Base-by-base conservation (phyloP, 2,113 vertebrate genomes). In the Sialia sialis region DNA sequence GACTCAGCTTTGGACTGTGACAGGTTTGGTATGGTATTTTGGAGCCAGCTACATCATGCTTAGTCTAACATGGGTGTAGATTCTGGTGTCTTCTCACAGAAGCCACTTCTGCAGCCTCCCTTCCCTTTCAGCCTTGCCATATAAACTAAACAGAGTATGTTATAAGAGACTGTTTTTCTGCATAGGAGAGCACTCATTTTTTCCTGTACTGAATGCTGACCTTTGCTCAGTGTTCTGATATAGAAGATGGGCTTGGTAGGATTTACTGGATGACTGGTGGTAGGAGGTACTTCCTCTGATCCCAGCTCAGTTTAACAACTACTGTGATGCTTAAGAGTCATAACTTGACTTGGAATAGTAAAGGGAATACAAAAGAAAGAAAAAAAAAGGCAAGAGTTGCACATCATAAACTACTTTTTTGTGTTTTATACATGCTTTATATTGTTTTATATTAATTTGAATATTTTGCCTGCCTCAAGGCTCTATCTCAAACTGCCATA, bases 271-370 rank as follows among this genome's bases (percentile, higher is more conserved):
- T 63, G 70, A 64, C 66, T 5, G 2, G 9, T 49, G 64, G 44
- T 64, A 41, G n/a, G 8, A 89, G 13, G 52, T 70, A 63, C 82
- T 94, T 91, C 60, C 68, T 58, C 32, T 32, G 55, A 75, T 93
- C 48, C 38, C 56, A n/a, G 78, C 66, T 94, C 85, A 91, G 79
- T 94, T 93, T 93, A 84, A 78, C 51, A 67, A 5, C 55, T 91
- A 38, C 22, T 0, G 0, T 32, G 51, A 68, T 60, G 29, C 5
- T 2, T 46, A 63, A 67, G 55, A 81, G 18, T 63, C 66, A 59
- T 87, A 88, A 87, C 21, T 67, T 78, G 39, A 85, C 85, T 84
- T 84, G 27, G 39, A 77, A 44, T 78, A 89, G 73, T 56, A 19
- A 26, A 92, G 48, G 18, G 38, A 27, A 20, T 66, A 54, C 58